phyloP scores from a whole-genome alignment of 1,140 invertebrate genomes.

The Sinonovacula constricta region DNA sequence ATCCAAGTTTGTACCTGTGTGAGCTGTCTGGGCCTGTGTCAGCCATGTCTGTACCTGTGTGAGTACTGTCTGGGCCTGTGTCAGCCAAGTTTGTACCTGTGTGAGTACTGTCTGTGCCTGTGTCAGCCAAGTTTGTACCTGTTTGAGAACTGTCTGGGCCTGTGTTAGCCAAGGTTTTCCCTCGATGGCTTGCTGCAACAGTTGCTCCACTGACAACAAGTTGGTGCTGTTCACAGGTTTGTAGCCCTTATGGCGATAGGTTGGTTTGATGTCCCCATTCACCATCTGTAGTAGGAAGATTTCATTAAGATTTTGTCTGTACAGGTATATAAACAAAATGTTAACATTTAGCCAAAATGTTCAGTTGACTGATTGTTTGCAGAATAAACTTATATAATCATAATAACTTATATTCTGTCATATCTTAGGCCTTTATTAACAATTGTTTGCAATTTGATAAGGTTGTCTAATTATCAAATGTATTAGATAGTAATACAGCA shows the following conservation, averaged over 20 bases:
- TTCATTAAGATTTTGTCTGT: too few relatives aligned
- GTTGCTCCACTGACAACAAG: neutral
- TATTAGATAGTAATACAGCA: too few relatives aligned
- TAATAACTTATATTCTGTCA: neutral
- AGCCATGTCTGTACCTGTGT: too few relatives aligned
- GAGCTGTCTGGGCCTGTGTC: too few relatives aligned
- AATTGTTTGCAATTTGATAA: neutral
- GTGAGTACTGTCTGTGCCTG: neutral
- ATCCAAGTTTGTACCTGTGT: too few relatives aligned
- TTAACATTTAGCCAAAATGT: neutral
- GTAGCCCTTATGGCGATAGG: constrained; percentile 40
- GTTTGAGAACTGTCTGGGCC: neutral
- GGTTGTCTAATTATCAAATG: neutral
- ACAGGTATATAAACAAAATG: neutral
- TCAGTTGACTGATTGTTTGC: neutral
- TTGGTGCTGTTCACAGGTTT: constrained; percentile 11
- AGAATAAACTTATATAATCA: neutral
- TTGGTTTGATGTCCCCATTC: constrained; percentile 26
- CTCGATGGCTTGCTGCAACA: neutral
- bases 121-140: neutral
- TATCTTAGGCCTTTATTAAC: neutral
- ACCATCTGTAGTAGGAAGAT: constrained; percentile 23
- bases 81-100: neutral
- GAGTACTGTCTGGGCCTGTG: too few relatives aligned
- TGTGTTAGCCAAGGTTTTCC: neutral